phyloP scores from a whole-genome alignment of 2,888 invertebrate genomes.

The Nymphalis urticae region DNA sequence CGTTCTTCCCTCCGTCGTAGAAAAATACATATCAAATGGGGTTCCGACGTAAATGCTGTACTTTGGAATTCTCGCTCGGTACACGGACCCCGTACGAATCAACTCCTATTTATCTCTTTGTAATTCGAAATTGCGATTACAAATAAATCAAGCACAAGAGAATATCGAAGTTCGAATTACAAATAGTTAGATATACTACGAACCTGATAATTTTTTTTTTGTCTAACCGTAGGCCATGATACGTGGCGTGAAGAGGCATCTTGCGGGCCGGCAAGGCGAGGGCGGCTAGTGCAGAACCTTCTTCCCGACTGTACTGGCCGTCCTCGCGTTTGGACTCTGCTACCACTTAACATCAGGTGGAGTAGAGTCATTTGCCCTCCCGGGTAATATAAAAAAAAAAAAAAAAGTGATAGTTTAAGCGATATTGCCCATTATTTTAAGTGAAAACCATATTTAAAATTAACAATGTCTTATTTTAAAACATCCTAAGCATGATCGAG shows the following conservation, averaged over 20 bases:
- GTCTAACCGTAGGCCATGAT: constrained; percentile 42
- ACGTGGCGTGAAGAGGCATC: no score
- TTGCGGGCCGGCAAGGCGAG: no score
- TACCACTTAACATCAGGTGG: no score
- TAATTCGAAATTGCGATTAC: constrained; percentile 23
- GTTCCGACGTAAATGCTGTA: constrained; percentile 16
- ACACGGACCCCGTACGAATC: constrained; percentile 21
- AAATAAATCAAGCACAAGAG: constrained; percentile 42
- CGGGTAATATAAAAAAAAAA: no score
- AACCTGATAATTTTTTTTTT: constrained; percentile 19
- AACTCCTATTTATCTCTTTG: constrained; percentile 27
- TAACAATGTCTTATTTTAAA: constrained; percentile 38
- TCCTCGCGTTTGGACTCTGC: no score
- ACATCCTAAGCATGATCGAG: constrained; percentile 51
- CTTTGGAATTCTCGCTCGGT: background rate
- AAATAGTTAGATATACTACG: constrained; percentile 23
- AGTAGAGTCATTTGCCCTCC: no score
- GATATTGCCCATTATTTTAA: constrained; percentile 46
- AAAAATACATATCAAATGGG: constrained; percentile 31
- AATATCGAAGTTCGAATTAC: constrained; percentile 23
- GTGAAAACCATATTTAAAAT: constrained; percentile 33
- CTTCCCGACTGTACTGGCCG: no score
- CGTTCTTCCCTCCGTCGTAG: constrained; percentile 34
- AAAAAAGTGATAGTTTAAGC: constrained; percentile 44
- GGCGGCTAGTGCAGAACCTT: no score